A percentile compares a stretch with the other conserved stretches of the same genome.
These are phyloP conservation scores for Anthophora plumipes DNA, from an alignment of 2,888 invertebrate species.

Conservation along the genomic window DNA sequence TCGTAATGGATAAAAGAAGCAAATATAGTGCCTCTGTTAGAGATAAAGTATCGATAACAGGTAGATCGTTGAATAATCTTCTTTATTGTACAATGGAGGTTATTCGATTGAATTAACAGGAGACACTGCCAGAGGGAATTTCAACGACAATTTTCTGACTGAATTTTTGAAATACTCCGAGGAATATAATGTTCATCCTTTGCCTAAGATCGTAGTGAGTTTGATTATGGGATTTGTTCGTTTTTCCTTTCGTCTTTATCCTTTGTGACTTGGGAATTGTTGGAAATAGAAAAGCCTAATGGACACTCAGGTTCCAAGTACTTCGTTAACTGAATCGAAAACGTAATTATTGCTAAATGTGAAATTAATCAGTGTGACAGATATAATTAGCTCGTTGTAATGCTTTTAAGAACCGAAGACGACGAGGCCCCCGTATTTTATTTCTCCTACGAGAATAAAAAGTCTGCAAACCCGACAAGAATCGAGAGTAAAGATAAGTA, in stretches of 20 bases:
- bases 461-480: constrained; percentile 38
- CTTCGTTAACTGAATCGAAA: neutral
- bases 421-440: constrained; percentile 43
- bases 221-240: neutral
- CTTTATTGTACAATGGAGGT: neutral
- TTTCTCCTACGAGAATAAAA: constrained; percentile 58
- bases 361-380: no score
- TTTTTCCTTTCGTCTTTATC: neutral
- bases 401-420: constrained; percentile 20
- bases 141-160: constrained; percentile 46
- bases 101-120: constrained; percentile 2
- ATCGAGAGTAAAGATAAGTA: constrained; percentile 72
- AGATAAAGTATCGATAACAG: constrained; percentile 43
- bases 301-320: neutral
- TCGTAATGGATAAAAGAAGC: constrained; percentile 48
- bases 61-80: constrained; percentile 5
- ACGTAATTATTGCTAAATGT: constrained; percentile 16
- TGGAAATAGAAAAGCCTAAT: neutral
- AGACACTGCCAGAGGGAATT: constrained; percentile 9
- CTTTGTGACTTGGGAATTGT: neutral
- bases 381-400: neutral
- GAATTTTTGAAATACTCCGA: constrained; percentile 58
- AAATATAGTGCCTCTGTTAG: constrained; percentile 43
- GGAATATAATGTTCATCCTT: constrained; percentile 32
- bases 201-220: constrained; percentile 53